These are phyloP conservation scores for Synodontis membranacea DNA, from an alignment of 2,113 vertebrate genomes.

Conservation along the genomic window DNA sequence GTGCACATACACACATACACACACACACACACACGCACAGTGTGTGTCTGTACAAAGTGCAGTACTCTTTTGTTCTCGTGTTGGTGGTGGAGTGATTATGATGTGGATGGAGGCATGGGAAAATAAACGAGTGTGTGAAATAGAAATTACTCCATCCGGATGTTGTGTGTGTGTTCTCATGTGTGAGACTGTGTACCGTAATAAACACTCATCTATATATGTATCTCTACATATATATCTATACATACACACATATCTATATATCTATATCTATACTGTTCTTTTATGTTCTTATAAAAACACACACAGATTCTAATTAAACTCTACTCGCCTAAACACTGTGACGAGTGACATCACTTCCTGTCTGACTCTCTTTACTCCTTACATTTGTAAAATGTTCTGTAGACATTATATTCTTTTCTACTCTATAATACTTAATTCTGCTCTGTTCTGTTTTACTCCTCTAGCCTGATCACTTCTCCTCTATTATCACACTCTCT, in stretches of 20 bases:
- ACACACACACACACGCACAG: not conserved
- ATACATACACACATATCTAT: not conserved
- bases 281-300: slow-evolving; percentile 20
- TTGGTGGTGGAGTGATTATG: slow-evolving; percentile 7
- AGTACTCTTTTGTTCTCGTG: slow-evolving; percentile 13
- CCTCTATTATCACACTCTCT: no score
- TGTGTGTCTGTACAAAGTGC: slow-evolving; percentile 24
- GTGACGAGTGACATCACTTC: slow-evolving; percentile 32
- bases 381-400: not conserved
- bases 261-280: slow-evolving; percentile 5
- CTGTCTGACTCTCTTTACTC: slow-evolving; percentile 22
- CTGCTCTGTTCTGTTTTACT: not conserved
- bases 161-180: slow-evolving; percentile 19
- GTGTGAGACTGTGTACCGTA: slow-evolving; percentile 15
- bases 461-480: not conserved
- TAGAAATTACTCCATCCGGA: slow-evolving; percentile 10
- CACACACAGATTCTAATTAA: slow-evolving; percentile 16
- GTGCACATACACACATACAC: not conserved
- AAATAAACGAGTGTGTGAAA: not conserved
- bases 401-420: not conserved
- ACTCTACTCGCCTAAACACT: not conserved
- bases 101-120: not conserved
- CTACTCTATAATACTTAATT: not conserved
- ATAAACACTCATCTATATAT: slow-evolving; percentile 4
- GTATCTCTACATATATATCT: not conserved